phyloP scores from a whole-genome alignment of 2,888 invertebrate species.

The Steromphala cineraria region DNA sequence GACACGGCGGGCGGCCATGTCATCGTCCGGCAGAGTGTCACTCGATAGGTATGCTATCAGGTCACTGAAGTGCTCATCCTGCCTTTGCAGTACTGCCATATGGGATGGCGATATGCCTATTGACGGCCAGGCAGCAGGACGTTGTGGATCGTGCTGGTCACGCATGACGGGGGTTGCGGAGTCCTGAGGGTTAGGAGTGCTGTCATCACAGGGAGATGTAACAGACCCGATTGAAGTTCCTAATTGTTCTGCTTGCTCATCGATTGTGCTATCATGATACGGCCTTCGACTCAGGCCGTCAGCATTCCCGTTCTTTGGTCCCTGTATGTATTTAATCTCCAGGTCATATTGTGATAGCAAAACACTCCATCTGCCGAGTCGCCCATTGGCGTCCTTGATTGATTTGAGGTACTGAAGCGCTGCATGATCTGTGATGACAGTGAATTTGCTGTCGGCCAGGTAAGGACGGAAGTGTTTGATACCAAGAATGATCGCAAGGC shows the following conservation, averaged over 20 bases:
- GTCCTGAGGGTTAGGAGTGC: too few relatives aligned
- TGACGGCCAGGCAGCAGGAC: not conserved
- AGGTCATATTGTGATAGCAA: slow-evolving; percentile 19
- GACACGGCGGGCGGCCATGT: not conserved
- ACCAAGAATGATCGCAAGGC: slow-evolving; percentile 41
- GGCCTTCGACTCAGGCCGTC: slow-evolving; percentile 32
- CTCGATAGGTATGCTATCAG: not conserved
- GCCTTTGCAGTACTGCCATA: not conserved
- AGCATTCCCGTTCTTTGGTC: slow-evolving; percentile 30
- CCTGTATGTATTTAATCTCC: slow-evolving; percentile 6
- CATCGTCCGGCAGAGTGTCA: not conserved
- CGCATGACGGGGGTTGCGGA: too few relatives aligned
- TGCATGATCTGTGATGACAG: slow-evolving; percentile 43
- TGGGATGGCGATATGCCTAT: not conserved
- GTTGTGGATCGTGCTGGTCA: too few relatives aligned
- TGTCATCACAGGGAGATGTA: not conserved
- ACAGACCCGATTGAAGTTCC: not conserved
- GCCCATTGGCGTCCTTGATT: slow-evolving; percentile 32
- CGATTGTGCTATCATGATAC: not conserved
- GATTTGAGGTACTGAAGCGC: slow-evolving; percentile 39
- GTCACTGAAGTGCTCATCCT: not conserved
- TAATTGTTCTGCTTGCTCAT: not conserved
- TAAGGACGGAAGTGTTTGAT: slow-evolving; percentile 40
- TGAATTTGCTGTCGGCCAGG: slow-evolving; percentile 37
- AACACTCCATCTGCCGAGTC: slow-evolving; percentile 31